A percentile compares a stretch with the other conserved stretches of the same genome.
Conservation (phyloP, 2,888 invertebrate genomes). For the Rotaria macrura region DNA sequence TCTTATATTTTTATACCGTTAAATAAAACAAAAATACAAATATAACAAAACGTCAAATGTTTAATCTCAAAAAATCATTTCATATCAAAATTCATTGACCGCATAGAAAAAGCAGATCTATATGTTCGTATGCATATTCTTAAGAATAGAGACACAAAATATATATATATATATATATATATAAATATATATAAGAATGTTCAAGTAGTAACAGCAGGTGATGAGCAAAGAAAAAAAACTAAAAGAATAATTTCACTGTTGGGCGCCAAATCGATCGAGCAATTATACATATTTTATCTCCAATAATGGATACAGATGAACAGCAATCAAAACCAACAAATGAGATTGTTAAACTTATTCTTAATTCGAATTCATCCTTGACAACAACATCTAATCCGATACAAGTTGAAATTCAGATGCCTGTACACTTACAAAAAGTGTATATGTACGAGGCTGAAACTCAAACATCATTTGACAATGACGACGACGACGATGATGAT, state of each 20-base stretch:
- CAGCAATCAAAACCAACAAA: not conserved
- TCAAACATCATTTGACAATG: not conserved
- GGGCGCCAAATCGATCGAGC: slow-evolving; percentile 3
- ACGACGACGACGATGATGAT: too few relatives aligned
- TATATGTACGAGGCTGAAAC: slow-evolving; percentile 19
- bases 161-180: too few relatives aligned
- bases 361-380: not conserved
- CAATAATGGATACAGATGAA: not conserved
- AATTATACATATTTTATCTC: not conserved
- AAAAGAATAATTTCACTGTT: not conserved
- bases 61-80: slow-evolving; percentile 3
- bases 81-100: not conserved
- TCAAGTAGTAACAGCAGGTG: slow-evolving; percentile 2
- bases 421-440: not conserved
- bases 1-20: not conserved
- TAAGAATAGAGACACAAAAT: not conserved
- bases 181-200: not conserved
- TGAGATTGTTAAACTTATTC: slow-evolving; percentile 14
- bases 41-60: not conserved
- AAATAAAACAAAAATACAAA: not conserved
- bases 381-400: not conserved
- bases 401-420: not conserved
- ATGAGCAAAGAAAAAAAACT: not conserved
- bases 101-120: not conserved
- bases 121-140: not conserved